Percentiles rank a stretch among this genome's conserved stretches.
Conservation (phyloP, 1,140 invertebrate genomes). For the Papilio aristodemus region DNA sequence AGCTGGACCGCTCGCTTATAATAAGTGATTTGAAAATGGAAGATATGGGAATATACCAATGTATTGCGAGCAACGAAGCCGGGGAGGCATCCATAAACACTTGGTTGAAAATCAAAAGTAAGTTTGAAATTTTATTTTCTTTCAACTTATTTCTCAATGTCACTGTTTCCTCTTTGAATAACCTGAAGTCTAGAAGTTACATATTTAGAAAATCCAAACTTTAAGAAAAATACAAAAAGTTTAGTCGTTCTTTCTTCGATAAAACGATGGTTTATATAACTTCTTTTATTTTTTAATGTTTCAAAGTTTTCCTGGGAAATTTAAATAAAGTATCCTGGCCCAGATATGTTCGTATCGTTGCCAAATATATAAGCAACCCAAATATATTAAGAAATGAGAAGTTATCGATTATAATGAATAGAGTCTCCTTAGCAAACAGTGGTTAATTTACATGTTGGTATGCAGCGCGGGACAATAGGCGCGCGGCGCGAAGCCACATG, state of each 20-base stretch:
- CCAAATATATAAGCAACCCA: neutral
- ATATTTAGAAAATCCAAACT: neutral
- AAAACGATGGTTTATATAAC: neutral
- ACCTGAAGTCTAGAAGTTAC: neutral
- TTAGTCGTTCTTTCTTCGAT: neutral
- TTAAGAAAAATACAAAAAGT: neutral
- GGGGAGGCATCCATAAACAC: conserved; percentile 94
- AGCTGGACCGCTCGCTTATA: conserved; percentile 89
- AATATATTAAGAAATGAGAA: neutral
- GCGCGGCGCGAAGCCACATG: conserved; percentile 74
- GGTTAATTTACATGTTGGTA: conserved; percentile 36
- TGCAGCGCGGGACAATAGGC: conserved; percentile 67
- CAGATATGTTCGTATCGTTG: neutral
- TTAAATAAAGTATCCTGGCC: neutral
- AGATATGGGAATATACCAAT: conserved; percentile 97
- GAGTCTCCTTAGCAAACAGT: conserved; percentile 12
- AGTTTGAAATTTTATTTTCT: conserved; percentile 76
- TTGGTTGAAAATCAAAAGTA: conserved; percentile 98
- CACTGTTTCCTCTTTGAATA: neutral
- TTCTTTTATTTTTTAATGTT: neutral
- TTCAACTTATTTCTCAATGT: neutral
- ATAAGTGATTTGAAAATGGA: conserved; percentile 91
- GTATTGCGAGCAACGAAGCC: conserved; percentile 92
- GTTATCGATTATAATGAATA: conserved; percentile 1
- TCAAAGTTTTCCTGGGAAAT: neutral